phyloP scores from a whole-genome alignment of 2,888 invertebrate genomes.

The Hemaris fuciformis region DNA sequence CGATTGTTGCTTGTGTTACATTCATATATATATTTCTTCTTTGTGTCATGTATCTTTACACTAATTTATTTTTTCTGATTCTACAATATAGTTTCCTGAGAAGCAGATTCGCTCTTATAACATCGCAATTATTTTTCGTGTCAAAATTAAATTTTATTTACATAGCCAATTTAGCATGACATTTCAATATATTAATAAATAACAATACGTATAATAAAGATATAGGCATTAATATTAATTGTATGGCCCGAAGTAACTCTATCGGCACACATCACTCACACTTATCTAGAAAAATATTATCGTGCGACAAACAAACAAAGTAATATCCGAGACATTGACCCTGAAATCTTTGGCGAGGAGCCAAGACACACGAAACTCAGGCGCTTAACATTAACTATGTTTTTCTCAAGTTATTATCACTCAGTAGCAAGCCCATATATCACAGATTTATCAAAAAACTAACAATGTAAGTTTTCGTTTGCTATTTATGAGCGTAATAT shows the following conservation, averaged over 20 bases:
- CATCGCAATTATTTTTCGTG: too few species aligned
- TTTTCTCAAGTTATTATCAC: conserved; percentile 7
- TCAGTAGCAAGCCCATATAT: not conserved
- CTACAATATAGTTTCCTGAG: too few species aligned
- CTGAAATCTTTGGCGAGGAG: conserved; percentile 28
- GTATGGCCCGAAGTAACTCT: not conserved
- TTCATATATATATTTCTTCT: too few species aligned
- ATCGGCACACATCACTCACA: not conserved
- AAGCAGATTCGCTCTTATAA: too few species aligned
- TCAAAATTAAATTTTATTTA: too few species aligned
- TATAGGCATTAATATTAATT: not conserved
- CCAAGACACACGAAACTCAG: conserved; percentile 19
- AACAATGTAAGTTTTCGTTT: too few species aligned
- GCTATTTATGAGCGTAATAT: too few species aligned
- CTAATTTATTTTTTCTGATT: too few species aligned
- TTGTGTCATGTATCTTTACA: too few species aligned
- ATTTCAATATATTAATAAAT: not conserved
- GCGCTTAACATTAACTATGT: conserved; percentile 5
- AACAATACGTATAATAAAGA: not conserved
- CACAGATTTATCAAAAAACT: not conserved
- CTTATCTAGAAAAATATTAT: conserved; percentile 1
- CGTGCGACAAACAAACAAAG: conserved; percentile 24
- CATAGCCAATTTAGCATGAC: not conserved
- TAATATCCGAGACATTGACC: conserved; percentile 33
- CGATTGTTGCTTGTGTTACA: too few species aligned